A percentile compares a stretch with the other conserved stretches of the same genome.
Conservation (phyloP, 2,797 vertebrate species). For the Neostethus bicornis region DNA sequence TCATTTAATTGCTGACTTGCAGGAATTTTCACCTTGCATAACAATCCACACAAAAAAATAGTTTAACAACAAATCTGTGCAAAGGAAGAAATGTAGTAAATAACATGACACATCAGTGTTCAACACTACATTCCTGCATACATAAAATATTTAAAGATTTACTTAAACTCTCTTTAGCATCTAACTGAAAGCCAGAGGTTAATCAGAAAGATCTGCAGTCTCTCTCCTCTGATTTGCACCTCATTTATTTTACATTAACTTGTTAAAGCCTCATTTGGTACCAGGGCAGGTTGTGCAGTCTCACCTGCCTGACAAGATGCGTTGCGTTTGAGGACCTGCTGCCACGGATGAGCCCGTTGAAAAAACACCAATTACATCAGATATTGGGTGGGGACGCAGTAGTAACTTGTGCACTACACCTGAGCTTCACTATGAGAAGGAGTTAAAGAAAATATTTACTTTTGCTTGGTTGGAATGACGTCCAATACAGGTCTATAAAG, state of each 20-base stretch:
- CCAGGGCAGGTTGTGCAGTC: slow-evolving; percentile 18
- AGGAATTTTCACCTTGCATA: neutral
- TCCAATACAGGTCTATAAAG: slow-evolving; percentile 21
- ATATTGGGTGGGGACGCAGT: slow-evolving; percentile 23
- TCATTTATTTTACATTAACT: slow-evolving; percentile 26
- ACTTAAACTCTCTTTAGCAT: neutral
- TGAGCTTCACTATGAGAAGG: neutral
- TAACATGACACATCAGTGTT: too few species aligned
- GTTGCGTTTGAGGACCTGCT: slow-evolving; percentile 14
- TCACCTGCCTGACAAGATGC: slow-evolving; percentile 42
- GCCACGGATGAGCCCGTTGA: slow-evolving; percentile 17
- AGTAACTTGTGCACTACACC: slow-evolving; percentile 8
- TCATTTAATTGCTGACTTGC: neutral
- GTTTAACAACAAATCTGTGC: too few species aligned
- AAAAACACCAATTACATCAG: slow-evolving; percentile 34
- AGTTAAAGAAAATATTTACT: slow-evolving; percentile 12
- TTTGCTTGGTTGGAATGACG: slow-evolving; percentile 24
- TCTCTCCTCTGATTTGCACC: neutral
- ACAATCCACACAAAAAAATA: neutral
- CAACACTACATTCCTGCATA: too few species aligned
- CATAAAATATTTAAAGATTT: neutral
- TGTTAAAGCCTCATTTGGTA: slow-evolving; percentile 20
- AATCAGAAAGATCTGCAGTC: slow-evolving; percentile 8
- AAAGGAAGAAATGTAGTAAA: too few species aligned
- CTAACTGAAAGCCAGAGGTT: neutral